phyloP scores from a whole-genome alignment of 2,888 invertebrate species.

The Gastrophysa polygoni region DNA sequence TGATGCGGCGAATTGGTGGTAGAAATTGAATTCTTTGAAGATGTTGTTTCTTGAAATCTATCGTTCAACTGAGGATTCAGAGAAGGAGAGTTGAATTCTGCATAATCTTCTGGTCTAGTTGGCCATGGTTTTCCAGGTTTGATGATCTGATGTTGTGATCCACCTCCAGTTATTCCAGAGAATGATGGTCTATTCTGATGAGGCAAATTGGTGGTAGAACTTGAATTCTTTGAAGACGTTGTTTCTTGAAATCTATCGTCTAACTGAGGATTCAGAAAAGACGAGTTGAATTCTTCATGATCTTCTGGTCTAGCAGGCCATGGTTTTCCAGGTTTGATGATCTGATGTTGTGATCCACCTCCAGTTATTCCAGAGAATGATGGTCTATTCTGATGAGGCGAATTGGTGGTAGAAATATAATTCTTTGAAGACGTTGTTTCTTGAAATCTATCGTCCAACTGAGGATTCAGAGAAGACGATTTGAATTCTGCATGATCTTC shows the following conservation, averaged over 20 bases:
- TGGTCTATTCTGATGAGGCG: constrained; percentile 1
- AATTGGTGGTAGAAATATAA: background rate
- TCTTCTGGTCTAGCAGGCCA: constrained; percentile 33
- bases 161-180: constrained; percentile 4
- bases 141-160: constrained; percentile 26
- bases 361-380: constrained; percentile 8
- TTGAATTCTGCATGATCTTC: constrained; percentile 20
- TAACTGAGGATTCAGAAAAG: background rate
- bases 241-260: too few species aligned
- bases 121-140: constrained; percentile 39
- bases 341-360: constrained; percentile 1
- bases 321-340: constrained; percentile 16
- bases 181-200: constrained; percentile 10
- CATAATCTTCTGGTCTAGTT: constrained; percentile 26
- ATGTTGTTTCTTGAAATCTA: constrained; percentile 13
- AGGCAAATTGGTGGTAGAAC: background rate
- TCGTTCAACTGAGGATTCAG: background rate
- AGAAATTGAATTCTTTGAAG: background rate
- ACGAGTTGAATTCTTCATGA: constrained; percentile 10
- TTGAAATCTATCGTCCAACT: constrained; percentile 1
- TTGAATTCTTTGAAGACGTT: background rate
- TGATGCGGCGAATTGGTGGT: background rate
- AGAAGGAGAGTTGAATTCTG: background rate
- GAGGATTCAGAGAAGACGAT: background rate
- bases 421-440: constrained; percentile 27